phyloP scores from a whole-genome alignment of 2,797 vertebrate genomes.

The Hoplostethus atlanticus region DNA sequence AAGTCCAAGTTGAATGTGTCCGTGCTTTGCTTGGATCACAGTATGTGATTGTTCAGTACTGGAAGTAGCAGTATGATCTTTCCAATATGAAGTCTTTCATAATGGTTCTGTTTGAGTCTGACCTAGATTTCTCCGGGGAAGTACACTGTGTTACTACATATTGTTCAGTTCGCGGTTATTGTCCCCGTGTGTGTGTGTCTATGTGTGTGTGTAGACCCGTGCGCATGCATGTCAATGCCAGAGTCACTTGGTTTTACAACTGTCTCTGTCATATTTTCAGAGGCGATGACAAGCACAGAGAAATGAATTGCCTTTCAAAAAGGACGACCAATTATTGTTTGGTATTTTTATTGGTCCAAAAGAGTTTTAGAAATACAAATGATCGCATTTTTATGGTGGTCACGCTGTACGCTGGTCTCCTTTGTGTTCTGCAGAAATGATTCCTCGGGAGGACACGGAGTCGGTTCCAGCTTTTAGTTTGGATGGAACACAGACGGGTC shows the following conservation, averaged over 20 bases:
- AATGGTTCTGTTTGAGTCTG: conserved; percentile 57
- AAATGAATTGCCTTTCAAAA: conserved; percentile 58
- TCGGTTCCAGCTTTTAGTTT: conserved; percentile 70
- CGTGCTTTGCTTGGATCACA: conserved; percentile 46
- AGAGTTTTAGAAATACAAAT: conserved; percentile 75
- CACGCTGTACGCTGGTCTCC: conserved; percentile 64
- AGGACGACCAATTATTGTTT: conserved; percentile 69
- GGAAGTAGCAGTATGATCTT: conserved; percentile 46
- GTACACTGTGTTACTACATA: conserved; percentile 54
- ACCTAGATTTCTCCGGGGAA: conserved; percentile 75
- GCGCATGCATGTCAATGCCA: conserved; percentile 33
- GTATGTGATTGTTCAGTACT: conserved; percentile 34
- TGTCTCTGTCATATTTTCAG: conserved; percentile 74
- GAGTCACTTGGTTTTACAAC: conserved; percentile 65
- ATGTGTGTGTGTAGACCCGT: background rate
- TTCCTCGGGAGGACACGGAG: conserved; percentile 61
- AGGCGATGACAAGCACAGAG: conserved; percentile 74
- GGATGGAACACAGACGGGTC: conserved; percentile 73
- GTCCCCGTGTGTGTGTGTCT: conserved; percentile 26
- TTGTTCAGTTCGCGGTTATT: conserved; percentile 65
- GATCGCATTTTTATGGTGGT: conserved; percentile 76
- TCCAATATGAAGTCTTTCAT: conserved; percentile 51
- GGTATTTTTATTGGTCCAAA: conserved; percentile 80
- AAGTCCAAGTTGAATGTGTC: conserved; percentile 23
- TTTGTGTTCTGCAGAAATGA: conserved; percentile 73